Evolutionary conservation across 1,140 invertebrate genomes (phyloP).

Genomic region (Lepidurus couesii): DNA sequence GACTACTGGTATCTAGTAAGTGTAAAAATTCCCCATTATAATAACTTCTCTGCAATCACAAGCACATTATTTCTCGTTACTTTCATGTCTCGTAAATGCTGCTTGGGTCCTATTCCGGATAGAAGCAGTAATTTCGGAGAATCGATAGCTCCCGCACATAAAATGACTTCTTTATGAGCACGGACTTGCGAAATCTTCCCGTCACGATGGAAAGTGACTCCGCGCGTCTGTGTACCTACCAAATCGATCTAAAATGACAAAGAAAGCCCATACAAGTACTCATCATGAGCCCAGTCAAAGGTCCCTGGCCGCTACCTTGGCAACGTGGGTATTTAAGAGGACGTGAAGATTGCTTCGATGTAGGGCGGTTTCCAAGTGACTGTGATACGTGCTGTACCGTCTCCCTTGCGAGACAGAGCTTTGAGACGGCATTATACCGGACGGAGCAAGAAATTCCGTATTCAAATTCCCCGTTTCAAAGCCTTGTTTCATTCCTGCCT

Average conservation of each 20-base stretch:
- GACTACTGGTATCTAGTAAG: constrained; percentile 47
- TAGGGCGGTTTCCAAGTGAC: constrained; percentile 59
- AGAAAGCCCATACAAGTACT: neutral
- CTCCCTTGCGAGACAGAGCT: constrained; percentile 48
- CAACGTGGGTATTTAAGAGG: constrained; percentile 59
- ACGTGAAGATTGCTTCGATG: constrained; percentile 62
- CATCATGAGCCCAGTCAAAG: neutral
- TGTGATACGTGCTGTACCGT: constrained; percentile 51
- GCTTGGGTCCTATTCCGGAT: constrained; percentile 59
- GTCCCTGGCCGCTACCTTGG: constrained; percentile 43
- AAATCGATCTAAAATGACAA: neutral
- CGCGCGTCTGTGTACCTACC: constrained; percentile 39
- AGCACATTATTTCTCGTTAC: neutral
- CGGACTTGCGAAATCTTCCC: constrained; percentile 45
- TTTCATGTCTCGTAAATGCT: constrained; percentile 43
- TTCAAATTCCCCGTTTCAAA: neutral
- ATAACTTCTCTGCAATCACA: neutral
- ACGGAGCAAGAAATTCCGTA: constrained; percentile 42
- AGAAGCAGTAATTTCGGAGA: constrained; percentile 64
- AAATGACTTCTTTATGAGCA: constrained; percentile 59
- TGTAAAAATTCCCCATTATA: neutral
- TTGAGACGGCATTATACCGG: constrained; percentile 42
- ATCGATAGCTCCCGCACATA: constrained; percentile 63
- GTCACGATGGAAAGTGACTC: constrained; percentile 42
- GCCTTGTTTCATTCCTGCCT: neutral